Evolutionary conservation across 2,113 vertebrate species (phyloP).

Genomic region (Cisticola juncidis): DNA sequence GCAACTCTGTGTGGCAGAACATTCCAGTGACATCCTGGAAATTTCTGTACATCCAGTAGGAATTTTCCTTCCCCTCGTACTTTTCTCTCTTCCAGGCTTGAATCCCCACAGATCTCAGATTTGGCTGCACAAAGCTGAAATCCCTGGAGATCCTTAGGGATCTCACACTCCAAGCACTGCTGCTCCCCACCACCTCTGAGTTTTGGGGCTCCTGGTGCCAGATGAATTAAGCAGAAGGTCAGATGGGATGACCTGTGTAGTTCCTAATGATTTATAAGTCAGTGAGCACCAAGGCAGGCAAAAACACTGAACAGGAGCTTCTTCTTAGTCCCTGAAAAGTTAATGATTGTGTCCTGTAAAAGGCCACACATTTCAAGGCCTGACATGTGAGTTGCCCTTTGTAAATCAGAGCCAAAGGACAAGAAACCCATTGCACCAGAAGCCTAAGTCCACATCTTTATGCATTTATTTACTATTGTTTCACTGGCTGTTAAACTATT

Average conservation of each 20-base stretch:
- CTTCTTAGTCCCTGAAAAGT: not conserved
- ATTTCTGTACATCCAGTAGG: not conserved
- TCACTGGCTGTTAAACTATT: constrained; percentile 12
- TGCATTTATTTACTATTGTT: constrained; percentile 33
- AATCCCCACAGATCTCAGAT: not conserved
- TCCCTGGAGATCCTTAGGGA: not conserved
- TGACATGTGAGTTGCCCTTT: not conserved
- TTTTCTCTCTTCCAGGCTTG: not conserved
- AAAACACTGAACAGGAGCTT: not conserved
- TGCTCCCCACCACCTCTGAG: not conserved
- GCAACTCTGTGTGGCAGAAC: not conserved
- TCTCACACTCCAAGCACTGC: not conserved
- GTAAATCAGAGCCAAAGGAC: not conserved
- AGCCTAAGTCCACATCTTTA: not conserved
- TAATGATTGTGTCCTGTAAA: not conserved
- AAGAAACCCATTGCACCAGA: not conserved
- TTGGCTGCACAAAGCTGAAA: not conserved
- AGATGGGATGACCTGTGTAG: not conserved
- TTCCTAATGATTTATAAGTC: not conserved
- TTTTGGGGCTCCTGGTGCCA: not conserved
- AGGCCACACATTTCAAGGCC: not conserved
- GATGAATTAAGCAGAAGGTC: not conserved
- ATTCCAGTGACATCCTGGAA: not conserved
- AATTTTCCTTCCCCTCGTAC: not conserved
- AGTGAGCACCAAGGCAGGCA: not conserved